phyloP scores from a whole-genome alignment of 2,888 invertebrate genomes.

The Drosophila siamana region DNA sequence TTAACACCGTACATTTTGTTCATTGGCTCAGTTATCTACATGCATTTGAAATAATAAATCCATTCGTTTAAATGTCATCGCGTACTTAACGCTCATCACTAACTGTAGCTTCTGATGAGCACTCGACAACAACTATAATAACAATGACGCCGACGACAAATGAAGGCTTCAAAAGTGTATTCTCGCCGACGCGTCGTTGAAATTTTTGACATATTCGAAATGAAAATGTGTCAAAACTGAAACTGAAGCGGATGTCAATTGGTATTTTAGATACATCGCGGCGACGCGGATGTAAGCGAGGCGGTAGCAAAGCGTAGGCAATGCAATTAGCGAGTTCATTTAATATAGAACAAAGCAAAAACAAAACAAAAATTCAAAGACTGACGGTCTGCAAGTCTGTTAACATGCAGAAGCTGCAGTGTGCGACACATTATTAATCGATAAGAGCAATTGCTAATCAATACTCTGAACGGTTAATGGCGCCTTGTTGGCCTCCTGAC shows the following conservation, averaged over 20 bases:
- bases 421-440: conserved; percentile 21
- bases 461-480: conserved; percentile 30
- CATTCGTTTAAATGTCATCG: neutral
- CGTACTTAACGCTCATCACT: conserved; percentile 38
- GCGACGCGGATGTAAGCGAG: conserved; percentile 65
- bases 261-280: conserved; percentile 46
- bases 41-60: neutral
- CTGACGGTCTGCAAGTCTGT: conserved; percentile 4
- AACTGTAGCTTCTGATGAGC: conserved; percentile 38
- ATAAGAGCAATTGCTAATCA: conserved; percentile 31
- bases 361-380: conserved; percentile 1
- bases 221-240: conserved; percentile 75
- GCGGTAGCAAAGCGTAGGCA: conserved; percentile 36
- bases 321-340: conserved; percentile 37
- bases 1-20: too few species aligned
- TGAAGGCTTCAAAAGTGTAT: conserved; percentile 33
- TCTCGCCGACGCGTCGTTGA: conserved; percentile 53
- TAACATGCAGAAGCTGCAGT: conserved; percentile 19
- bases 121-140: conserved; percentile 32
- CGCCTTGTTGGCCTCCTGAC: conserved; percentile 4
- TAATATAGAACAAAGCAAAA: conserved; percentile 25
- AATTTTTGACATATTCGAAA: conserved; percentile 48
- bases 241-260: conserved; percentile 78
- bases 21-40: too few species aligned
- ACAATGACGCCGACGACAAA: conserved; percentile 17